Percentiles rank a stretch among this genome's conserved stretches.
These are phyloP conservation scores for Rhopilema esculentum DNA, from an alignment of 30 jellyfish, hydroid and myxozoan species.

Conservation along the genomic window DNA sequence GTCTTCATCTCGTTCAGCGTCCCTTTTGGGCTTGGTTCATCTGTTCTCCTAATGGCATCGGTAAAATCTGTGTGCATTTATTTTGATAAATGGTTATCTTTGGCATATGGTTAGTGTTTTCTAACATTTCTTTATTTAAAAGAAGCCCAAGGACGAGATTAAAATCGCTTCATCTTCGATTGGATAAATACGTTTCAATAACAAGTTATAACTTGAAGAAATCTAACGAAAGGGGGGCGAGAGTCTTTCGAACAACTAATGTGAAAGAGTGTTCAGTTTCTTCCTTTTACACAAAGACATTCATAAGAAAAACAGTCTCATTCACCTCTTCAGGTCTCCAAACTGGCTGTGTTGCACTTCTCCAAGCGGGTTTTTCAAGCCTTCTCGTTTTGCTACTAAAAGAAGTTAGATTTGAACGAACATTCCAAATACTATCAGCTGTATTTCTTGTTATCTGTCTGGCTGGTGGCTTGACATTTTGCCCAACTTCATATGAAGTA, in stretches of 20 bases:
- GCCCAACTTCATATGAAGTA: conserved; percentile 13
- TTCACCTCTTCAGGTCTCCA: conserved; percentile 9
- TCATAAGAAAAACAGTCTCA: no score
- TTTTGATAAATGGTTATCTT: conserved; percentile 43
- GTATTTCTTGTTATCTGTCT: conserved; percentile 24
- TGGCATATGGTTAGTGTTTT: conserved; percentile 32
- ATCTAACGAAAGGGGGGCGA: neutral
- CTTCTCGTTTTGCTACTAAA: conserved; percentile 22
- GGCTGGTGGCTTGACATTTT: conserved; percentile 22
- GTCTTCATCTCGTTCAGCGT: conserved; percentile 56
- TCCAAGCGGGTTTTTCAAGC: conserved; percentile 10
- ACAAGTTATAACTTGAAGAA: neutral
- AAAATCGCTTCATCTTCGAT: no score
- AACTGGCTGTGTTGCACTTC: conserved; percentile 33
- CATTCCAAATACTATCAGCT: conserved; percentile 33
- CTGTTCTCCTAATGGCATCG: conserved; percentile 28
- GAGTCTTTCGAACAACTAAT: no score
- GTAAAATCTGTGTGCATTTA: conserved; percentile 15
- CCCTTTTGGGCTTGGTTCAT: conserved; percentile 45
- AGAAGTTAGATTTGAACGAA: conserved; percentile 12
- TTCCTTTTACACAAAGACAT: no score
- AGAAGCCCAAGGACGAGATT: no score
- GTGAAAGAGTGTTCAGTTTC: no score
- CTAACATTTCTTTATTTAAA: neutral
- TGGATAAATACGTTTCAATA: neutral